These are phyloP conservation scores for Dermatemys mawii DNA, from an alignment of 2,113 vertebrate species.

Conservation along the genomic window DNA sequence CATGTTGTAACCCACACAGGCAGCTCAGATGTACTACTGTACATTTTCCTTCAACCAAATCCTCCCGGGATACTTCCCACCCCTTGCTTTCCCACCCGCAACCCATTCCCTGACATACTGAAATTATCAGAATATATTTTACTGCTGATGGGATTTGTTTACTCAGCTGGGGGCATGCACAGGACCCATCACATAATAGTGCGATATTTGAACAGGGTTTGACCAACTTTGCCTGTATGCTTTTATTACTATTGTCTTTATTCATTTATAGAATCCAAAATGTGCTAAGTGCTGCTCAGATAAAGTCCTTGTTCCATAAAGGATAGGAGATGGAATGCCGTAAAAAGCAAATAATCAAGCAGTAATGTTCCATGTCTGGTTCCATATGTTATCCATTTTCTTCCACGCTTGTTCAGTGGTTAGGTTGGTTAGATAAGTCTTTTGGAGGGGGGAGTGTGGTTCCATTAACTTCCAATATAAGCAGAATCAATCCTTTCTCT, in stretches of 20 bases:
- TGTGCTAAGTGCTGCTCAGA: not conserved
- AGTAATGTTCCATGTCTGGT: not conserved
- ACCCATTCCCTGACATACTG: not conserved
- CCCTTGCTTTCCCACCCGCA: not conserved
- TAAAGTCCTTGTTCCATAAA: not conserved
- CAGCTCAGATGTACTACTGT: not conserved
- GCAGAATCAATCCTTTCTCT: not conserved
- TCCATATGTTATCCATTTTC: not conserved
- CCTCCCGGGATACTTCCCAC: not conserved
- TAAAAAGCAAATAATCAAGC: not conserved
- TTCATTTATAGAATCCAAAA: slow-evolving; percentile 7
- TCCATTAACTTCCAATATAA: not conserved
- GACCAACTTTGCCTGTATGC: not conserved
- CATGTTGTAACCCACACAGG: not conserved
- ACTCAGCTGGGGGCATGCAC: not conserved
- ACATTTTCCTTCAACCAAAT: not conserved
- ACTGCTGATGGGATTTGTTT: slow-evolving; percentile 2
- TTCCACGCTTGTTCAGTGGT: not conserved
- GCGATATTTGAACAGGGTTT: not conserved
- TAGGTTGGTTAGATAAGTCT: not conserved
- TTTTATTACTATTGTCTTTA: not conserved
- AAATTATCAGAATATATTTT: not conserved
- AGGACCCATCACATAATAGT: not conserved
- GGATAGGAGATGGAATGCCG: not conserved
- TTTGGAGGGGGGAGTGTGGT: not conserved